These are phyloP conservation scores for Fulmarus glacialis DNA, from an alignment of 2,113 vertebrate genomes.

Conservation along the genomic window DNA sequence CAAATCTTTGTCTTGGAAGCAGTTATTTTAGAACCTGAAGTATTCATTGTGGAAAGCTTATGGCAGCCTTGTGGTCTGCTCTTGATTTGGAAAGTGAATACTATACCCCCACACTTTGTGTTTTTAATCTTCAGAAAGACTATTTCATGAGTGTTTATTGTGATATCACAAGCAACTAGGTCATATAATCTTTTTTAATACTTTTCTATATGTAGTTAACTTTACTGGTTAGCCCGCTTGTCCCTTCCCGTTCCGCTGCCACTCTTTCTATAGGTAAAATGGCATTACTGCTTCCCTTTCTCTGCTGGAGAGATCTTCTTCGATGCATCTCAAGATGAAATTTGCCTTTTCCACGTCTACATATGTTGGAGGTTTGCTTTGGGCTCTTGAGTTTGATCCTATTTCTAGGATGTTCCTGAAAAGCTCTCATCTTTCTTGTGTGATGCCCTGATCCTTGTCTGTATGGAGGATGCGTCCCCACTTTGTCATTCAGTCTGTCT, in stretches of 20 bases:
- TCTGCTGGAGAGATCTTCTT: background rate
- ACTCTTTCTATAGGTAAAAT: background rate
- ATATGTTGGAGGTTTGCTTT: background rate
- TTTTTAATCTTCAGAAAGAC: background rate
- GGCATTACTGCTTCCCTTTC: background rate
- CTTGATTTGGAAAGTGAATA: background rate
- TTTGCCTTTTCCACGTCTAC: background rate
- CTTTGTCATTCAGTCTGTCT: background rate
- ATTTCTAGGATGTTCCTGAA: background rate
- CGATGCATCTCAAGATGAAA: background rate
- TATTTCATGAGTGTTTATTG: background rate
- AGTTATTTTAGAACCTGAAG: background rate
- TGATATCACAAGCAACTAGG: background rate
- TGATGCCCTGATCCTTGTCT: background rate
- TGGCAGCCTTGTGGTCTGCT: background rate
- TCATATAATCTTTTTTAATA: background rate
- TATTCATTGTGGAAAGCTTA: background rate
- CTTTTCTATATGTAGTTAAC: background rate
- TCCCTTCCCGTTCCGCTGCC: background rate
- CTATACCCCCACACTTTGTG: fast-evolving
- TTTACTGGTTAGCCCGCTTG: background rate
- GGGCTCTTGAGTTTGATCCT: background rate
- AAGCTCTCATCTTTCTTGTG: background rate
- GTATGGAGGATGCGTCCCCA: background rate
- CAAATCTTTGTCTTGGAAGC: background rate